Base-by-base conservation (phyloP, 1,140 invertebrate genomes). In the Lethocerus indicus region DNA sequence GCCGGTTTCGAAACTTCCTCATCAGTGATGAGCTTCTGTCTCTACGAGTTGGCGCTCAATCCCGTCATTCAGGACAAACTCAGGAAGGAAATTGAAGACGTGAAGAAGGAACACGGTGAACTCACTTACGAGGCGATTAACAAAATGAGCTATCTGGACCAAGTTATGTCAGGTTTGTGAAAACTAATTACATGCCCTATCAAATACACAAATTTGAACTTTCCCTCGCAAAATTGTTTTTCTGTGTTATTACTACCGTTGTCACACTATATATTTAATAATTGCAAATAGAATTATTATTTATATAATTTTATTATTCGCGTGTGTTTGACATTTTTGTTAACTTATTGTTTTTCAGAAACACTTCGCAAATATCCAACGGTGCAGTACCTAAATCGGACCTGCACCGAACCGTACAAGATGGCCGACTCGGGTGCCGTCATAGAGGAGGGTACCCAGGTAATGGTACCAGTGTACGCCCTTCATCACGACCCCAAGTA, bases 1-100 rank as follows among this genome's bases (percentile, higher is more conserved):
- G 79, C 78, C 29, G 80, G 80, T n/a, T 82, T 76, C 59, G 81
- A 83, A 55, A 81, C 81, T 0, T 79, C 79, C 0, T 71, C 76
- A 2, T 71, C 72, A 1, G 68, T 76, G 0, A 65, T 79, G 2
- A 66, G 72, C 23, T 73, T 74, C 50, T 67, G 69, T 1, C 51
- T 75, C 1, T 76, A 72, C 53, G 69, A 72, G 56, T 60, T 82
- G 40, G 72, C 79, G 0, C 60, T 67, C 32, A 65, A 79, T 59
- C 67, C 67, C 1, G 67, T 73, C 3, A 64, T 75, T 14, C 75
- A 81, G 46, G 57, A 71, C 21, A 68, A 67, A 51, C 56, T 79
- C 0, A 60, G 68, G 14, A 49, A 66, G 6, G 79, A 83, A 62
- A 69, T 83, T 2, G 56, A 67, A 25, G 56, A 64, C 23, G 61